Conservation (phyloP, 2,888 invertebrate species). For the Plagiodera versicolora region DNA sequence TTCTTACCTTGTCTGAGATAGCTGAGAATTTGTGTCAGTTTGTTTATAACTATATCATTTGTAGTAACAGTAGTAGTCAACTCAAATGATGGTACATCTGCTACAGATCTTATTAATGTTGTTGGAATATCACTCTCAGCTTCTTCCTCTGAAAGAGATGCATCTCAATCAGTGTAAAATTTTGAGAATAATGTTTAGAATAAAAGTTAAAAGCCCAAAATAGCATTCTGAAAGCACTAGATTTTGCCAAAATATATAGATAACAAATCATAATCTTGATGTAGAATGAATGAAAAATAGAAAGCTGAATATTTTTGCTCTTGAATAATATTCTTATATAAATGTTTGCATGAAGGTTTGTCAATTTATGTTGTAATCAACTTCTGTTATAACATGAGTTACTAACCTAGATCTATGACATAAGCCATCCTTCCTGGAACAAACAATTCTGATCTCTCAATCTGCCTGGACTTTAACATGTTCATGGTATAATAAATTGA, state of each 20-base stretch:
- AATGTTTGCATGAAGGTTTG: too few relatives aligned
- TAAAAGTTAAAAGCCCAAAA: too few relatives aligned
- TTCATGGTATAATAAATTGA: constrained; percentile 72
- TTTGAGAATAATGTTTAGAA: too few relatives aligned
- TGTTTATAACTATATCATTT: constrained; percentile 91
- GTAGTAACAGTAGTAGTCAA: constrained; percentile 69
- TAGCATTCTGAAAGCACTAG: too few relatives aligned
- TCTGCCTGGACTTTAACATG: constrained; percentile 70
- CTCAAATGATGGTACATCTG: constrained; percentile 75
- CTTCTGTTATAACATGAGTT: too few relatives aligned
- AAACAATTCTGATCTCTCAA: constrained; percentile 88
- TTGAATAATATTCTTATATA: too few relatives aligned
- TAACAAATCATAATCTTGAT: too few relatives aligned
- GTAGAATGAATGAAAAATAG: constrained; percentile 49
- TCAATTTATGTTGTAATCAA: too few relatives aligned
- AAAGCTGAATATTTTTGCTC: too few relatives aligned
- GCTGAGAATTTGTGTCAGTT: constrained; percentile 93
- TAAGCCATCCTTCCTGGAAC: constrained; percentile 97
- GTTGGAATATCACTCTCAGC: constrained; percentile 93
- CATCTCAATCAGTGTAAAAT: too few relatives aligned
- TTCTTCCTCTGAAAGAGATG: constrained; percentile 68
- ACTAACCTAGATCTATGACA: constrained; percentile 77
- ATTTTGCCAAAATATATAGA: too few relatives aligned
- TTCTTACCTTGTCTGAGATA: constrained; percentile 77
- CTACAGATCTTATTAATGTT: constrained; percentile 88